Conservation (phyloP, 2,113 vertebrate species). For the Phyllopteryx taeniolatus region DNA sequence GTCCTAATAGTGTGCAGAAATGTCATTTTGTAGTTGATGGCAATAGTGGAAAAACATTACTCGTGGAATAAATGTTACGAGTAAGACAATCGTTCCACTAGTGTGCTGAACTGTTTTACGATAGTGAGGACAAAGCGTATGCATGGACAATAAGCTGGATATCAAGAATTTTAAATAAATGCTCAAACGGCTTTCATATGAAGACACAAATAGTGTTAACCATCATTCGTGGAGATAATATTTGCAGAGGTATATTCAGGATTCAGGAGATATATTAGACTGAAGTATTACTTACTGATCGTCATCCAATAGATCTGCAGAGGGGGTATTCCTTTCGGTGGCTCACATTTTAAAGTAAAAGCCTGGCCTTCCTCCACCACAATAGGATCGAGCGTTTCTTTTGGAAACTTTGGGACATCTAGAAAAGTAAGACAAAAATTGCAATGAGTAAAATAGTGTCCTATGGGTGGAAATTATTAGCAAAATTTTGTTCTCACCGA, state of each 20-base stretch:
- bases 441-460: background rate
- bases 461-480: fast-evolving
- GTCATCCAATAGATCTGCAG: slow-evolving; percentile 98
- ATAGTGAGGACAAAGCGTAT: too few relatives aligned
- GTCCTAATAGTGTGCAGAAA: too few relatives aligned
- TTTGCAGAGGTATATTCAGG: background rate
- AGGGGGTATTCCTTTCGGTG: slow-evolving; percentile 88
- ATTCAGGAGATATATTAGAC: background rate
- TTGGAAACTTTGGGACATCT: slow-evolving; percentile 94
- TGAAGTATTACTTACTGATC: slow-evolving; percentile 77
- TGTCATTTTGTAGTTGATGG: too few relatives aligned
- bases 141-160: too few relatives aligned
- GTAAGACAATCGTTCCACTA: too few relatives aligned
- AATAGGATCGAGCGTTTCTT: slow-evolving; percentile 87
- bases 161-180: background rate
- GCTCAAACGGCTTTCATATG: background rate
- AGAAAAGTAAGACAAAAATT: background rate
- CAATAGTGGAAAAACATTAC: too few relatives aligned
- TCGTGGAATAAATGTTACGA: too few relatives aligned
- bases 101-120: too few relatives aligned
- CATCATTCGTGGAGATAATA: background rate
- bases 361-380: slow-evolving; percentile 86
- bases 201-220: background rate
- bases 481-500: background rate
- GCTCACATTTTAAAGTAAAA: slow-evolving; percentile 83